These are phyloP conservation scores for Psittacus erithacus DNA, from an alignment of 2,113 vertebrate genomes.

Conservation along the genomic window DNA sequence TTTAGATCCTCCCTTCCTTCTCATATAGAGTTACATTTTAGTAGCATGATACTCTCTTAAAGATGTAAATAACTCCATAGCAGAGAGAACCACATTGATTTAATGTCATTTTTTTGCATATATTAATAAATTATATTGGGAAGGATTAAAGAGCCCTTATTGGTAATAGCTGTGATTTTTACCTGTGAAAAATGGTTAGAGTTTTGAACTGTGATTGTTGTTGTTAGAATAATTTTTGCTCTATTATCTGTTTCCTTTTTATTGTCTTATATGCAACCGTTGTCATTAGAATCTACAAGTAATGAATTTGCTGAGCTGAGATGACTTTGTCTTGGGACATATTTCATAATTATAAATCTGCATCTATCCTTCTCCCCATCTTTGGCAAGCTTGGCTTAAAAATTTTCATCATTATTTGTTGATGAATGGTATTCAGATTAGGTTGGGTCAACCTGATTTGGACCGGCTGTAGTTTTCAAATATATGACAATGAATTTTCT, in stretches of 20 bases:
- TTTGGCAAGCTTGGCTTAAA: background rate
- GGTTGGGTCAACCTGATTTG: background rate
- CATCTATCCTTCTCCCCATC: background rate
- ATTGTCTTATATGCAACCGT: background rate
- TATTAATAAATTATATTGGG: background rate
- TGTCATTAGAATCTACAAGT: background rate
- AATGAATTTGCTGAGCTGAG: background rate
- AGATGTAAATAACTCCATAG: background rate
- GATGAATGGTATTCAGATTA: background rate
- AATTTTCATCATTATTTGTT: background rate
- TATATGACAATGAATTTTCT: background rate
- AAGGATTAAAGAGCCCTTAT: background rate
- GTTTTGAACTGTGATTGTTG: background rate
- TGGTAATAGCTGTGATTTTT: background rate
- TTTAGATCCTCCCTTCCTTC: background rate
- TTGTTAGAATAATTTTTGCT: background rate
- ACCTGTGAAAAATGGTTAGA: background rate
- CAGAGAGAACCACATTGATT: background rate
- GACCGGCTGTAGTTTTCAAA: background rate
- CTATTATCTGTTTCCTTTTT: background rate
- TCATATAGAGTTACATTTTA: background rate
- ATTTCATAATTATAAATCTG: background rate
- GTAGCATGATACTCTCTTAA: background rate
- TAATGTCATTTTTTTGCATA: background rate
- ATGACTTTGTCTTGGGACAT: background rate